These are phyloP conservation scores for Brienomyrus longianalis DNA, from an alignment of 2,113 vertebrate genomes.

Conservation along the genomic window DNA sequence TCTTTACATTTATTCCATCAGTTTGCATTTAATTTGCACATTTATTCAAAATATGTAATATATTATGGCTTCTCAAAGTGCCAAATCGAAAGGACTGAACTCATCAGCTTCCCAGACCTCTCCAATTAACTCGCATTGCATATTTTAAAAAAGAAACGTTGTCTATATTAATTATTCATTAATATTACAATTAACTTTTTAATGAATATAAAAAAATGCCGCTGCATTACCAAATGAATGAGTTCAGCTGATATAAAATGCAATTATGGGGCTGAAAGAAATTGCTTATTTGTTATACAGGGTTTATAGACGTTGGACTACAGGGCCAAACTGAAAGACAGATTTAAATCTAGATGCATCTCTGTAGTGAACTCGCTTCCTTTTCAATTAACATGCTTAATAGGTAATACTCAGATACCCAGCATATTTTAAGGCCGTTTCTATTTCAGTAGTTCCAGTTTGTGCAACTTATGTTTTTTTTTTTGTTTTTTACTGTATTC, in stretches of 20 bases:
- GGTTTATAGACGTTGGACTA: conserved; percentile 3
- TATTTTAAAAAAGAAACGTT: conserved; percentile 6
- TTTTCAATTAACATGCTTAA: background rate
- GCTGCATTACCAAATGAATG: conserved; percentile 3
- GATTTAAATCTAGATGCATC: background rate
- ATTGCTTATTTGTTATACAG: conserved; percentile 1
- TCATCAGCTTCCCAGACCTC: background rate
- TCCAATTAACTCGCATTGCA: conserved; percentile 1
- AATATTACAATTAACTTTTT: conserved; percentile 19
- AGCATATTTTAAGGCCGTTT: background rate
- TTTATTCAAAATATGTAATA: background rate
- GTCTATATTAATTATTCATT: conserved; percentile 16
- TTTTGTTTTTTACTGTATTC: background rate
- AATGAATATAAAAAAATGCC: conserved; percentile 6
- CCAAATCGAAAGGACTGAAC: background rate
- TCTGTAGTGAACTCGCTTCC: background rate
- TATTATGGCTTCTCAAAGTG: background rate
- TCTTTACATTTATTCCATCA: background rate
- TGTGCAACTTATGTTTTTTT: background rate
- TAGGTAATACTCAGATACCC: background rate
- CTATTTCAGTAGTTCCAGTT: background rate
- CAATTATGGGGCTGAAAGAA: background rate
- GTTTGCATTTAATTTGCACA: background rate
- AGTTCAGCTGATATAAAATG: conserved; percentile 10
- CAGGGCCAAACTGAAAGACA: background rate